These are phyloP conservation scores for Chanos chanos DNA, from an alignment of 2,797 vertebrate species.

Conservation along the genomic window DNA sequence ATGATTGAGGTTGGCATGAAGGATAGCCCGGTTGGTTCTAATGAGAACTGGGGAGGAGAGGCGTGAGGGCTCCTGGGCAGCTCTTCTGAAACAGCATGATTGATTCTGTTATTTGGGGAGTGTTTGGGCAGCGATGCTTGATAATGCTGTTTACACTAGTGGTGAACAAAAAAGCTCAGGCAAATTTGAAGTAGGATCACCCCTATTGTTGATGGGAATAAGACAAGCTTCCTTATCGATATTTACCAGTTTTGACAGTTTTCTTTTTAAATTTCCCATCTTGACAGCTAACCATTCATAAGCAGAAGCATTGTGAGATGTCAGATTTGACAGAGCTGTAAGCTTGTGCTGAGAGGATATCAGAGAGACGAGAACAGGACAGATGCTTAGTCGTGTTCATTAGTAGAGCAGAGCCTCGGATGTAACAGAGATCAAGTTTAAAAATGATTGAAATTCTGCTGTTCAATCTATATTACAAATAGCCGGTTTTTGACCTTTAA, in stretches of 20 bases:
- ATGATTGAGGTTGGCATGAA: slow-evolving; percentile 56
- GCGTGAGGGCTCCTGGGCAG: too few relatives aligned
- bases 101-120: slow-evolving; percentile 69
- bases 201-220: neutral
- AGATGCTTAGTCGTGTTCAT: too few relatives aligned
- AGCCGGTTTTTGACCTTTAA: slow-evolving; percentile 7
- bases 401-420: neutral
- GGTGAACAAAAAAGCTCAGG: neutral
- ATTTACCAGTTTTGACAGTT: too few relatives aligned
- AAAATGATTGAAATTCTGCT: neutral
- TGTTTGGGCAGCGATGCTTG: slow-evolving; percentile 61
- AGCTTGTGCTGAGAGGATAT: too few relatives aligned
- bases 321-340: too few relatives aligned
- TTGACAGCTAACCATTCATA: too few relatives aligned
- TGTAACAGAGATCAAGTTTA: neutral
- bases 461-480: neutral
- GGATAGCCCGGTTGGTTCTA: slow-evolving; percentile 57
- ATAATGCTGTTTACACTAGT: slow-evolving; percentile 50
- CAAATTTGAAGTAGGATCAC: too few relatives aligned
- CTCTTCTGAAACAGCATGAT: slow-evolving; percentile 69
- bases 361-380: too few relatives aligned
- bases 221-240: neutral
- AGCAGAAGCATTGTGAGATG: too few relatives aligned
- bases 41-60: slow-evolving; percentile 34
- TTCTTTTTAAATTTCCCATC: too few relatives aligned